Conservation (phyloP, 2,797 vertebrate species). For the Poecilia picta region DNA sequence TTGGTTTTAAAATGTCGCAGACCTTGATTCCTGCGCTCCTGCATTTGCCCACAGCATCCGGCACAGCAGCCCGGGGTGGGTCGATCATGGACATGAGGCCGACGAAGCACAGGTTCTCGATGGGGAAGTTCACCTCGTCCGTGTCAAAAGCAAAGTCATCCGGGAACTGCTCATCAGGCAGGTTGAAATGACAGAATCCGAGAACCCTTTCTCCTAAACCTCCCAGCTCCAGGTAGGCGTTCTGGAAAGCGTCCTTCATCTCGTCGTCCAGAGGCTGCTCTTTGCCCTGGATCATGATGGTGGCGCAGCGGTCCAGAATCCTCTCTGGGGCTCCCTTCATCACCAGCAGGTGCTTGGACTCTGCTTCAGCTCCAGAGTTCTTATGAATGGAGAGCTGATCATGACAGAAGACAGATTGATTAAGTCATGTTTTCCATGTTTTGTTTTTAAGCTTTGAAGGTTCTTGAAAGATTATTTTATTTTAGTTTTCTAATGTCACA, state of each 20-base stretch:
- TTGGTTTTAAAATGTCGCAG: neutral
- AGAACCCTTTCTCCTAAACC: constrained; percentile 91
- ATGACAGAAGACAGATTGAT: neutral
- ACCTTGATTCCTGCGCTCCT: constrained; percentile 96
- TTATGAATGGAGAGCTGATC: constrained; percentile 90
- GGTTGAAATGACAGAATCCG: constrained; percentile 87
- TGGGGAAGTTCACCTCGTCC: constrained; percentile 92
- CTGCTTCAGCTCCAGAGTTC: constrained; percentile 74
- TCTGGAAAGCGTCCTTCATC: constrained; percentile 92
- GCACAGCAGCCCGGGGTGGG: constrained; percentile 94
- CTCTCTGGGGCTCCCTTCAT: constrained; percentile 96
- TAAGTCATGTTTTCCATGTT: neutral
- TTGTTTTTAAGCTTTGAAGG: neutral
- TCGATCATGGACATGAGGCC: constrained; percentile 98
- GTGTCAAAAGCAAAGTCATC: constrained; percentile 90
- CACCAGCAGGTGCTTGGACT: constrained; percentile 89
- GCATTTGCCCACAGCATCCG: constrained; percentile 95
- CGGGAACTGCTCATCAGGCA: constrained; percentile 91
- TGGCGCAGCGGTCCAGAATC: constrained; percentile 92
- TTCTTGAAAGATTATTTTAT: neutral
- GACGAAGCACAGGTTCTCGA: constrained; percentile 91
- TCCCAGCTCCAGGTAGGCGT: constrained; percentile 91
- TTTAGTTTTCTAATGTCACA: constrained; percentile 51
- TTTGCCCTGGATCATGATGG: constrained; percentile 91
- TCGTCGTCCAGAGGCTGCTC: constrained; percentile 91